Evolutionary conservation across 2,797 vertebrate genomes (phyloP).

Genomic region (Argya squamiceps): DNA sequence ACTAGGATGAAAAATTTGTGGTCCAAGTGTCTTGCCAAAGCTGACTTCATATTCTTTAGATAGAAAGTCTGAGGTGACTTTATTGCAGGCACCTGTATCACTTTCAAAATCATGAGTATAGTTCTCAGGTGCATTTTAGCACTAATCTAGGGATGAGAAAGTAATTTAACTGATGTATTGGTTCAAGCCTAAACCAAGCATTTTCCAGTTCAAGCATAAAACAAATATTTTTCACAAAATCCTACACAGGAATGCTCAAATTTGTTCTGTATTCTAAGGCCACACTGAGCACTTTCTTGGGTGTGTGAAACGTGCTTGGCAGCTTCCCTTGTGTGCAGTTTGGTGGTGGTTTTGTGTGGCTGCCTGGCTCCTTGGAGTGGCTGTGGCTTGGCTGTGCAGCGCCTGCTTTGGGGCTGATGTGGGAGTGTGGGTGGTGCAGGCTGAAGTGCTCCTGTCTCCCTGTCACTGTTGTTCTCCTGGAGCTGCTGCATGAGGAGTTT

Average conservation of each 20-base stretch:
- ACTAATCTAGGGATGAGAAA: background rate
- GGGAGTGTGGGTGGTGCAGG: rapidly evolving
- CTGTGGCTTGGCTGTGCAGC: background rate
- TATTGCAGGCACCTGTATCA: background rate
- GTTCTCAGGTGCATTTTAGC: background rate
- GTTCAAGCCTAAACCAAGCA: background rate
- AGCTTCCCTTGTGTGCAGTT: background rate
- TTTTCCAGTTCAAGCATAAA: background rate
- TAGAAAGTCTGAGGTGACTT: background rate
- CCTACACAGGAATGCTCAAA: rapidly evolving
- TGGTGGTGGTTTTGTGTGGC: background rate
- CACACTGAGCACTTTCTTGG: background rate
- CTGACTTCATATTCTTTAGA: background rate
- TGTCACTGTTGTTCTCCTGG: background rate
- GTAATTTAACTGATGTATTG: background rate
- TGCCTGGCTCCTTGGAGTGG: background rate
- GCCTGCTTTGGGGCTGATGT: rapidly evolving
- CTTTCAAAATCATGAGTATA: background rate
- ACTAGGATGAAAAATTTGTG: background rate
- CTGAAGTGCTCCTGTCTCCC: rapidly evolving
- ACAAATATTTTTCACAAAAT: background rate
- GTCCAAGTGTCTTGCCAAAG: background rate
- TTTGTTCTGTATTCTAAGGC: background rate
- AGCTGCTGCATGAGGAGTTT: background rate
- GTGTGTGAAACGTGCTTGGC: rapidly evolving